A percentile compares a stretch with the other conserved stretches of the same genome.
Conservation (phyloP, 2,797 vertebrate species). For the Corythornis leucogaster region DNA sequence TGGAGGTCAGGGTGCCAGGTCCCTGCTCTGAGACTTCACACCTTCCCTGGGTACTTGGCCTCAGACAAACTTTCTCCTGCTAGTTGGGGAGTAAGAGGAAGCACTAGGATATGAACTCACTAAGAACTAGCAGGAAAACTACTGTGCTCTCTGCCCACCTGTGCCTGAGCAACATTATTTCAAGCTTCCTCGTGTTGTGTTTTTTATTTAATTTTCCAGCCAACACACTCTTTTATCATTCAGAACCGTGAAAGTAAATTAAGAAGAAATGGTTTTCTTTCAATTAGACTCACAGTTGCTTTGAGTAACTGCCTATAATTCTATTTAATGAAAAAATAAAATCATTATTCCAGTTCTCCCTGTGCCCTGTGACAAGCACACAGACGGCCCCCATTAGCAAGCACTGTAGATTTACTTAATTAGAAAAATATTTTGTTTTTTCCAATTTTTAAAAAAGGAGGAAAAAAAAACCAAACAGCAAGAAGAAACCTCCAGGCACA, state of each 20-base stretch:
- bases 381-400: slow-evolving; percentile 81
- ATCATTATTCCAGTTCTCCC: slow-evolving; percentile 84
- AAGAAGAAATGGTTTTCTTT: slow-evolving; percentile 88
- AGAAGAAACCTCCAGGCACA: slow-evolving; percentile 76
- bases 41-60: not conserved
- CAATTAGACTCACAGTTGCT: slow-evolving; percentile 85
- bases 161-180: slow-evolving; percentile 18
- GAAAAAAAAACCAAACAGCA: slow-evolving; percentile 9
- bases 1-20: not conserved
- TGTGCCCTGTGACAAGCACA: slow-evolving; percentile 75
- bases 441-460: slow-evolving; percentile 70
- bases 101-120: not conserved
- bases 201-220: slow-evolving; percentile 84
- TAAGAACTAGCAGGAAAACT: not conserved
- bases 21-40: not conserved
- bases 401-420: slow-evolving; percentile 86
- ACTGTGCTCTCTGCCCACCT: slow-evolving; percentile 39
- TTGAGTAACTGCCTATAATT: slow-evolving; percentile 87
- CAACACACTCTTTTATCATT: slow-evolving; percentile 83
- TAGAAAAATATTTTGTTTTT: slow-evolving; percentile 87
- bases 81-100: not conserved
- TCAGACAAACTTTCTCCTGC: not conserved
- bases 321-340: slow-evolving; percentile 89
- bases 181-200: slow-evolving; percentile 65
- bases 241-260: slow-evolving; percentile 84